Evolutionary conservation across 2,888 invertebrate species (phyloP).

Genomic region (Didymodactylos carnosus): DNA sequence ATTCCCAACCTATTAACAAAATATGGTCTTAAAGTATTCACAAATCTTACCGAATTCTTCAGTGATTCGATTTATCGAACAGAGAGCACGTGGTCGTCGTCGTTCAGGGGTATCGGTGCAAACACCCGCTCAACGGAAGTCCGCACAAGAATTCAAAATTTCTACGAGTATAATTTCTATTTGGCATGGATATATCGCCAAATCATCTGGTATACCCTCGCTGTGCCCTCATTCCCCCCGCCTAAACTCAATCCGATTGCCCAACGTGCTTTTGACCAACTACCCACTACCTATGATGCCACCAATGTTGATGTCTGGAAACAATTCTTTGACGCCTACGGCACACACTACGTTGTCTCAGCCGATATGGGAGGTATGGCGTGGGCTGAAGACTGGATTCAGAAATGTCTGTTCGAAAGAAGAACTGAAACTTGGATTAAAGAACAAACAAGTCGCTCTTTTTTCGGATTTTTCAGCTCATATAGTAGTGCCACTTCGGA

Average conservation of each 20-base stretch:
- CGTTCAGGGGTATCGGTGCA: background rate
- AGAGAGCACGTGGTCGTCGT: background rate
- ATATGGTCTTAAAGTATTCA: background rate
- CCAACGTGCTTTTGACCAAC: background rate
- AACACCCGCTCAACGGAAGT: background rate
- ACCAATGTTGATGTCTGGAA: background rate
- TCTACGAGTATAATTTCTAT: background rate
- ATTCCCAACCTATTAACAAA: background rate
- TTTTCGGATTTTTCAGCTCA: background rate
- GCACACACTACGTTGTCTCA: background rate
- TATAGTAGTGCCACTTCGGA: background rate
- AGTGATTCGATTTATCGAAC: background rate
- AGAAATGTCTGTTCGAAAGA: background rate
- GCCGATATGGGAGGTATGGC: background rate
- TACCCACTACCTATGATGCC: background rate
- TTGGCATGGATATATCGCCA: background rate
- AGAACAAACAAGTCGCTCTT: too few relatives aligned
- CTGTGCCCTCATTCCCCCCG: background rate
- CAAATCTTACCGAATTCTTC: background rate
- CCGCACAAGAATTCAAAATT: background rate
- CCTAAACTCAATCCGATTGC: background rate
- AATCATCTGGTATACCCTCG: background rate
- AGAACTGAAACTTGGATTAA: background rate
- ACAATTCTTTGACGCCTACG: background rate
- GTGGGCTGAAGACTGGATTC: background rate